Evolutionary conservation across 2,797 vertebrate species (phyloP).

Genomic region (Rhinella marina): DNA sequence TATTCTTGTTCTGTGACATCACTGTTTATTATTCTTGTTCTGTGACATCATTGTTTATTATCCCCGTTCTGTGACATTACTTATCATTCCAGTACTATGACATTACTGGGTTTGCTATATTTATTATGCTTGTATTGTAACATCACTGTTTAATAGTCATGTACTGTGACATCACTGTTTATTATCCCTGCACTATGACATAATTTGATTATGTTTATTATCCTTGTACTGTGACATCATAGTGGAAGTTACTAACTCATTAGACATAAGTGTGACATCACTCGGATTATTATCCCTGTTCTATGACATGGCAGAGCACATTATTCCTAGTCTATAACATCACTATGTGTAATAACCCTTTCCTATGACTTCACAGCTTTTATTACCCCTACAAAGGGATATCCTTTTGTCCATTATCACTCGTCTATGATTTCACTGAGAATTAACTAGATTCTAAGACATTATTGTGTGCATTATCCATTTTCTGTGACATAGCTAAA

Average conservation of each 20-base stretch:
- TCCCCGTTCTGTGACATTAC: too few species aligned
- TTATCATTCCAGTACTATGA: too few species aligned
- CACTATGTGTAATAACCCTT: neutral
- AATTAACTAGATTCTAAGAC: neutral
- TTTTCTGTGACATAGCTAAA: neutral
- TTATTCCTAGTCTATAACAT: neutral
- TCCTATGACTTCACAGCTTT: neutral
- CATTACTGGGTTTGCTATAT: too few species aligned
- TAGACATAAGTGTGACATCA: neutral
- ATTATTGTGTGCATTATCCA: neutral
- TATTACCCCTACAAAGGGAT: neutral
- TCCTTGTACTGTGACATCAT: neutral
- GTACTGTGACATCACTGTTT: neutral
- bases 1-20: too few species aligned
- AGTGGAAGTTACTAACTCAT: neutral
- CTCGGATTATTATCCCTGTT: neutral
- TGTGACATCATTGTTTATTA: too few species aligned
- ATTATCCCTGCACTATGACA: neutral
- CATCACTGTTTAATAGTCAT: too few species aligned
- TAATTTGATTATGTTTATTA: neutral
- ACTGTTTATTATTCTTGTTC: too few species aligned
- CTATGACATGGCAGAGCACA: neutral
- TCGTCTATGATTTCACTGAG: neutral
- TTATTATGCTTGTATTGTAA: too few species aligned
- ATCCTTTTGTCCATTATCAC: neutral